Percentiles rank a stretch among this genome's conserved stretches.
Evolutionary conservation across 2,797 vertebrate genomes (phyloP).

Genomic region (Semotilus atromaculatus): DNA sequence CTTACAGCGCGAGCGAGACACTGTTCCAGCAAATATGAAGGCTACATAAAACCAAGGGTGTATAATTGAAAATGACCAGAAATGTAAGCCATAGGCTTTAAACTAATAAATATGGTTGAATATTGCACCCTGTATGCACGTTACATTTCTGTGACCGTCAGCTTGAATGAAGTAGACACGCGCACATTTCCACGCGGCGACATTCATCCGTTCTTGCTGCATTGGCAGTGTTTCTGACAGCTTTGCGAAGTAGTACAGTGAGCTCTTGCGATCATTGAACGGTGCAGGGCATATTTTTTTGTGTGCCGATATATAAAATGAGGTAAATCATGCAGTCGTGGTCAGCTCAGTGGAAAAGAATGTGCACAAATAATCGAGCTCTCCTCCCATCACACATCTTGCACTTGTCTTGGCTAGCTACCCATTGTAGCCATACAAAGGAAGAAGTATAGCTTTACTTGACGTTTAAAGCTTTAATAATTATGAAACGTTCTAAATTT

Average conservation of each 20-base stretch:
- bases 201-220: constrained; percentile 74
- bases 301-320: neutral
- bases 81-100: neutral
- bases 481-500: neutral
- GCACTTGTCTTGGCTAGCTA: neutral
- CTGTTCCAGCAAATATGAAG: neutral
- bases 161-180: constrained; percentile 60
- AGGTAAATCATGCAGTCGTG: constrained; percentile 5
- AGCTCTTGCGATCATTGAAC: neutral
- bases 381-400: constrained; percentile 1
- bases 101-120: neutral
- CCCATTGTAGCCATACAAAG: neutral
- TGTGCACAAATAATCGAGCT: constrained; percentile 6
- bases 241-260: constrained; percentile 74
- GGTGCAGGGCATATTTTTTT: neutral
- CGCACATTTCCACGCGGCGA: constrained; percentile 64
- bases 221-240: constrained; percentile 77
- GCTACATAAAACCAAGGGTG: neutral
- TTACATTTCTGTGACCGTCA: constrained; percentile 52
- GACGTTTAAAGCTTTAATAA: neutral
- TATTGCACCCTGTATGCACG: neutral
- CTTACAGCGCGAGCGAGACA: constrained; percentile 8
- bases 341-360: constrained; percentile 2
- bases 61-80: neutral
- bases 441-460: neutral